phyloP scores from a whole-genome alignment of 2,113 vertebrate genomes.

The Apus apus region DNA sequence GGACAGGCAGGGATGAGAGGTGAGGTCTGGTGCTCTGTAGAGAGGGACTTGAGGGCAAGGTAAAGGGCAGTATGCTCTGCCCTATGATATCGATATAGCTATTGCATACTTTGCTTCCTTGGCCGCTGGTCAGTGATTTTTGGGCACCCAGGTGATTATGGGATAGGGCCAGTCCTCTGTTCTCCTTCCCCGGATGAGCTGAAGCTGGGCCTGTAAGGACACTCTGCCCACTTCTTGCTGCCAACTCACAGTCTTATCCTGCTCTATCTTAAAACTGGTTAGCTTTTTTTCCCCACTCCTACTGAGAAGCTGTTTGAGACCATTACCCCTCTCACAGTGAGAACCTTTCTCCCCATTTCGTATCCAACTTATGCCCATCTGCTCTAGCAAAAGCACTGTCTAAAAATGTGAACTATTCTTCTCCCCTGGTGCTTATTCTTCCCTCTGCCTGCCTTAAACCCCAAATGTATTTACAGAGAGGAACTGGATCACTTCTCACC shows the following conservation, averaged over 20 bases:
- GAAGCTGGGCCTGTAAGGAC: neutral
- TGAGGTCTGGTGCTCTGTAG: neutral
- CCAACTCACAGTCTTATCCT: neutral
- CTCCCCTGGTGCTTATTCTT: neutral
- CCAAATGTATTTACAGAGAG: neutral
- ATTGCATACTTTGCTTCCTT: neutral
- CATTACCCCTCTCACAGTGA: neutral
- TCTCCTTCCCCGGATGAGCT: fast-evolving
- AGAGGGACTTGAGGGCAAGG: no score
- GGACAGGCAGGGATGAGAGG: neutral
- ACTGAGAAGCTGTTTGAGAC: neutral
- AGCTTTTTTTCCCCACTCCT: neutral
- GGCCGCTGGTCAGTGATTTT: neutral
- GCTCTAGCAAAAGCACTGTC: neutral
- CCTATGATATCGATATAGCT: fast-evolving
- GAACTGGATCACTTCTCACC: neutral
- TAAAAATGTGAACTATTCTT: neutral
- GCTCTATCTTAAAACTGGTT: neutral
- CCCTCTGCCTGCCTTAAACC: neutral
- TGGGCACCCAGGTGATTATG: neutral
- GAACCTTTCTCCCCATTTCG: neutral
- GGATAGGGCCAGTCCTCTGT: neutral
- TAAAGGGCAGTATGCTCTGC: neutral
- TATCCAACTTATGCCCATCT: neutral
- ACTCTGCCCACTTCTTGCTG: neutral